Evolutionary conservation across 1,140 invertebrate species (phyloP), one percentile per base, ranked within the genome.

Genomic region (Micrasema minimum): DNA sequence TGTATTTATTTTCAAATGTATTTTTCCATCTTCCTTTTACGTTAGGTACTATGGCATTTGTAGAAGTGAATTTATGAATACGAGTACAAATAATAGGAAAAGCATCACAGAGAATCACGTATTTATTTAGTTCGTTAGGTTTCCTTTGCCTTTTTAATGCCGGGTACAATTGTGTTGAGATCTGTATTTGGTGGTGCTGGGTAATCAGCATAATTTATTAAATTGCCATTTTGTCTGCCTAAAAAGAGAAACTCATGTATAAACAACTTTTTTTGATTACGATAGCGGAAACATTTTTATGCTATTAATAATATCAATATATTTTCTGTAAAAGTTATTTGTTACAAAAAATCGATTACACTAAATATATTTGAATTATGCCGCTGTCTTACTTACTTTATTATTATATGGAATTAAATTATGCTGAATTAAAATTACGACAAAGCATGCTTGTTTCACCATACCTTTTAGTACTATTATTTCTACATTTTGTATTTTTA

Each of bases 51-150:
- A 31, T 31, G 26, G 26, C 26, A 7, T 2, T 7, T 31, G n/a
- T 31, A 31, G 7, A 31, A 4, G 26, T 31, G 26, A 31, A 31
- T 31, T 31, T 22, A 10, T 48, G 20, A 18, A 20, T 48, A 48
- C 20, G 46, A 16, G 43, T 45, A 45, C 43, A n/a, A 43, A 45
- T 37, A 51, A 59, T n/a, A 45, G 20, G 41, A 45, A 38, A 26
- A 51, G 23, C 16, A 37, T 59, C 38, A 59, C n/a, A 55, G 43
- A 31, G 50, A 70, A 69, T 69, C 69, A 51, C 72, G 61, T 74
- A 66, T 74, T 74, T 74, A 74, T 69, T 66, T 70, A 70, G 61
- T 48, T 74, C 72, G 53, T 74, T 74, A 74, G 22, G 67, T 65
- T 43, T 20, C 38, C 57, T 61, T 61, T 61, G 37, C 35, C 57